These are phyloP conservation scores for Pheosia gnoma DNA, from an alignment of 2,888 invertebrate species.

Conservation along the genomic window DNA sequence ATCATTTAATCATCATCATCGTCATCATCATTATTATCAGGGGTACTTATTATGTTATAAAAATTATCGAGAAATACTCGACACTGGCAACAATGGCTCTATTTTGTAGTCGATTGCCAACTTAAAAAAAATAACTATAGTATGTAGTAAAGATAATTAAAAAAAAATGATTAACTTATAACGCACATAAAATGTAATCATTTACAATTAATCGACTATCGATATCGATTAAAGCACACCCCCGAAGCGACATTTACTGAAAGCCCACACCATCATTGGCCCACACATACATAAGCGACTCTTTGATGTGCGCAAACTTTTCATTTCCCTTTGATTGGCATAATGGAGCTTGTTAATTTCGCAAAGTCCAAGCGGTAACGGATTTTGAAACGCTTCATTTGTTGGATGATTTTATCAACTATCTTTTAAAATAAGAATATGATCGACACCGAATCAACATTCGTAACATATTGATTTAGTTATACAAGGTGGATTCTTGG, in stretches of 20 bases:
- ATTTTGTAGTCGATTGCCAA: no score
- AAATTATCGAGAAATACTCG: no score
- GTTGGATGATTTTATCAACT: conserved; percentile 34
- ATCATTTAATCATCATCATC: no score
- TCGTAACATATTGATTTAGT: no score
- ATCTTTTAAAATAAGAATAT: no score
- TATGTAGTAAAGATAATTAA: no score
- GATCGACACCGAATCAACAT: no score
- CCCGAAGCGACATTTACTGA: conserved; percentile 60
- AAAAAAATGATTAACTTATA: not conserved
- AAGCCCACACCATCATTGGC: conserved; percentile 12
- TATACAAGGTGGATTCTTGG: no score
- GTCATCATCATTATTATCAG: no score
- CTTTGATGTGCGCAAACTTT: conserved; percentile 80
- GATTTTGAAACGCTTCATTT: conserved; percentile 41
- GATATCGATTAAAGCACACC: conserved; percentile 45
- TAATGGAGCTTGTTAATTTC: conserved; percentile 77
- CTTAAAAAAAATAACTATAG: no score
- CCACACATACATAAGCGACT: conserved; percentile 65
- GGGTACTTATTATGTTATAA: no score
- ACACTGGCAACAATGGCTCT: no score
- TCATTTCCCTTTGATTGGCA: conserved; percentile 79
- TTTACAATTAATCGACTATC: conserved; percentile 35
- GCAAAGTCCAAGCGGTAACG: conserved; percentile 55
- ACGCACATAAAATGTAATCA: not conserved